Base-by-base conservation (phyloP, 1,140 invertebrate species). In the Magallana angulata region DNA sequence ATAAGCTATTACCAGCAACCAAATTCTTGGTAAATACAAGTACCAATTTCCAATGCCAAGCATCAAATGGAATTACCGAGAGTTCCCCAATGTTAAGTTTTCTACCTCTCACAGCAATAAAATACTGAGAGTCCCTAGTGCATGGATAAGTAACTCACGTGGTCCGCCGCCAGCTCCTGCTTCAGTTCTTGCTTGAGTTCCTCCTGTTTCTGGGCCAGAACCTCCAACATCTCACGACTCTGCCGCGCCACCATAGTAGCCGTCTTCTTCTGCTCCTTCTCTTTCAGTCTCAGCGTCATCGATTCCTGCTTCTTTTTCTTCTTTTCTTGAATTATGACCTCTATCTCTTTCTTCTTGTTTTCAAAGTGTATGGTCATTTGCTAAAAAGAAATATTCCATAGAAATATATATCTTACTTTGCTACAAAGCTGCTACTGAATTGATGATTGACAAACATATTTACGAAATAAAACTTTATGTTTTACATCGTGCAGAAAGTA, bases 181-280 rank as follows among this genome's bases (percentile, higher is more conserved):
- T 90, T 90, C 1, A 94, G 88, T 88, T 95, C 93, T 71, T 92
- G 88, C 86, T 92, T 92, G 16, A 95, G 76, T 89, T 94, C 93
- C 59, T 93, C 88, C 85, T 94, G 92, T 89, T 95, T 94, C 8
- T 85, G 85, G 9, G 93, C 93, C 12, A 95, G 87, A 60, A 95
- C 87, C 11, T 92, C 88, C 80, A 95, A 90, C 94, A 95, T 95
- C 89, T 95, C 89, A 84, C 92, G 89, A 86, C 93, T 94, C 86
- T 95, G 94, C 89, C 93, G 93, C 18, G 90, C 90, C 80, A 95
- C 94, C 87, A 95, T 81, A 3, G 91, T 89, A 11, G 94, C 89
- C 24, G 94, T 95, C 36, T 91, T 90, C 56, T 89, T 88, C 89
- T 95, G 94, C 86, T 93, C 94, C 86, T 93, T 94, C 90, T 94